Base-by-base conservation (phyloP, 2,888 invertebrate species). In the Rhodophaea formosa region DNA sequence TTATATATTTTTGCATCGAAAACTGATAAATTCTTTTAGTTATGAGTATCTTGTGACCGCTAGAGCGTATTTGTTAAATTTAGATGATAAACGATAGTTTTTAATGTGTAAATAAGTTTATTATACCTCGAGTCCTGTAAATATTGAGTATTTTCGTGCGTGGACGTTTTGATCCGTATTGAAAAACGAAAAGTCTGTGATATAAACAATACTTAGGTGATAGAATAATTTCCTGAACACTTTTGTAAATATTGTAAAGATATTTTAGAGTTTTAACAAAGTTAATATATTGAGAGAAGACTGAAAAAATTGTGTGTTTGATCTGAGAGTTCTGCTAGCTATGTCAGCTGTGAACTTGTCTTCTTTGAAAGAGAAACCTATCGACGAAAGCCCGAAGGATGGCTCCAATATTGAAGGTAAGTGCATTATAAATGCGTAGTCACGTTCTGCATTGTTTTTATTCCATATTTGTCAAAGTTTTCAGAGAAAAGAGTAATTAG, bases 121-220 rank as follows among this genome's bases (percentile, higher is more conserved):
- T 88, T 88, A 82, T 87, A 87, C 82, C 79, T 87, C 83, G 83
- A 86, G 82, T 87, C 84, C 81, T 89, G 86, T 88, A 90, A 84
- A 87, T 91, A 91, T 86, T 86, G 87, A 88, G 85, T 89, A 89
- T 91, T 88, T 90, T 89, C 84, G 86, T 89, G 89, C 86, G 91
- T 91, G 91, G 91, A 90, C 89, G 89, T 92, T 91, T 92, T 92
- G 84, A 89, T 88, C 86, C 91, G 88, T 91, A 90, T 91, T 91
- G 88, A 89, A 90, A 91, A 91, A 92, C 91, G 92, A 92, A 91
- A 91, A 91, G 92, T 92, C 92, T 92, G 92, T 92, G 92, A 92
- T 92, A 92, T 92, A 92, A 92, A 92, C 91, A 91, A 88, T 90
- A 90, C 83, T 62, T 91, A 90, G 87, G 82, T 86, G 84, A 83